Evolutionary conservation across 2,888 invertebrate genomes (phyloP).

Genomic region (Phragmatobia fuliginosa): DNA sequence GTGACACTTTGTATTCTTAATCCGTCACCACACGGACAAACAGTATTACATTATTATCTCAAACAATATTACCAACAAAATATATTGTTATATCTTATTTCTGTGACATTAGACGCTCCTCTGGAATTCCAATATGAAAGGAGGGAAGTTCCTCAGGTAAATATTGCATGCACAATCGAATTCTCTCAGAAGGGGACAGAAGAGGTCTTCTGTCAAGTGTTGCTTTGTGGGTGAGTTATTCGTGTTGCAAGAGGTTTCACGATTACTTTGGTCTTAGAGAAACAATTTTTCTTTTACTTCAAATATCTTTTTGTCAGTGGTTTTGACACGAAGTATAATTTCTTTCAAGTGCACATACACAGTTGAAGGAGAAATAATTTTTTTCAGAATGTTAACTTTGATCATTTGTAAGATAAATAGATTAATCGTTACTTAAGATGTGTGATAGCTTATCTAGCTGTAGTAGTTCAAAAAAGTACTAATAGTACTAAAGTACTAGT

Average conservation of each 20-base stretch:
- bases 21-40: too few relatives aligned
- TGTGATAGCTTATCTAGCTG: too few relatives aligned
- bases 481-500: too few relatives aligned
- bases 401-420: too few relatives aligned
- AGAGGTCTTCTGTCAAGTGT: constrained; percentile 15
- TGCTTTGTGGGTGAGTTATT: constrained; percentile 17
- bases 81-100: constrained; percentile 26
- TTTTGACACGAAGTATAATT: not conserved
- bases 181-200: constrained; percentile 32
- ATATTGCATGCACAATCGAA: constrained; percentile 41
- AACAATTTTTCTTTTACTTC: not conserved
- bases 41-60: too few relatives aligned
- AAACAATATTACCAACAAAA: constrained; percentile 1
- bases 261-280: not conserved
- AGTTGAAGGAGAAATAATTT: too few relatives aligned
- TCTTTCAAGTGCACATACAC: too few relatives aligned
- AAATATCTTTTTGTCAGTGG: not conserved
- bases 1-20: too few relatives aligned
- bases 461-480: too few relatives aligned
- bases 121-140: constrained; percentile 45
- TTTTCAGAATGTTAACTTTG: too few relatives aligned
- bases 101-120: constrained; percentile 17
- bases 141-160: constrained; percentile 36
- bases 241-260: not conserved
- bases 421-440: too few relatives aligned